Base-by-base conservation (phyloP, 2,888 invertebrate species). In the Asteroscopus sphinx region DNA sequence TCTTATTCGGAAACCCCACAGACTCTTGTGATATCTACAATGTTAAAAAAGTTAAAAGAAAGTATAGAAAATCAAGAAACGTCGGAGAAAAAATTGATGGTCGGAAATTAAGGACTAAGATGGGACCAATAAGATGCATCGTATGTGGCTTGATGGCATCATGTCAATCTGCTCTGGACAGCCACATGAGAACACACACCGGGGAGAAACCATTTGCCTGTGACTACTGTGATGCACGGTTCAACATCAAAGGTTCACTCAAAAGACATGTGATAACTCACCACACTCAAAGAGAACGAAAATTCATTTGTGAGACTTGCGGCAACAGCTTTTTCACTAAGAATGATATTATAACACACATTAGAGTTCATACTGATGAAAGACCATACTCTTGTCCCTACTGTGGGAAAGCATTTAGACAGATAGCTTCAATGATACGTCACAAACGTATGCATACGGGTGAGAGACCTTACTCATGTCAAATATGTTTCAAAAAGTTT, bases 401-500 rank as follows among this genome's bases (percentile, higher is more conserved):
- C 47, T 94, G 94, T 44, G 70, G 85, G 0, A 88, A 83, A 49
- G 71, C 73, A 5, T 94, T 94, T 54, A 71, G 87, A 5, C 94
- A 94, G 63, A 77, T 90, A 7, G 85, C 93, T 1, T 88, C 94
- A 0, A 76, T 92, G 54, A 91, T 91, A 26, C 83, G 94, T 0
- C 94, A 94, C 53, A 89, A 88, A 44, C 80, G 91, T 5, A 77
- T 85, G 6, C 94, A 94, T 64, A 94, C 94, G 0, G 94, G 94
- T 0, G 93, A 94, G 44, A 89, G 87, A 32, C 94, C 94, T 1
- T 93, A 77, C 55, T 44, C 87, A 0, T 94, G 94, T 57, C 71
- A 82, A 0, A 81, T 85, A 1, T 94, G 94, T 68, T 82, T 81
- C 1, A 92, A 90, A 62, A 81, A 80, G 13, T 94, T 94, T 74